phyloP scores from a whole-genome alignment of 64 coral and sea anemone genomes.

The Pocillopora verrucosa region DNA sequence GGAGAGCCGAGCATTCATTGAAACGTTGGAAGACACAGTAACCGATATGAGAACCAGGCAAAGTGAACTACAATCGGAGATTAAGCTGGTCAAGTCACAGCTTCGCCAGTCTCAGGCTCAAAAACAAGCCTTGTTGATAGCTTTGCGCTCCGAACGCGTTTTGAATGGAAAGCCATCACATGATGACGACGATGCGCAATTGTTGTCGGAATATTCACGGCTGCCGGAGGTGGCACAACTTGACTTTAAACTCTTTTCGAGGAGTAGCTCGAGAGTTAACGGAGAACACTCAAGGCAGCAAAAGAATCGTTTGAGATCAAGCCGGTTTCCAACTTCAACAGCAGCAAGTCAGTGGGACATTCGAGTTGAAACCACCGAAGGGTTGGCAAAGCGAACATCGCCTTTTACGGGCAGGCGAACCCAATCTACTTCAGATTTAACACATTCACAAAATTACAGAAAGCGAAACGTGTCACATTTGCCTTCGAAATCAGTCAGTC shows the following conservation, averaged over 20 bases:
- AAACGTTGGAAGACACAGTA: constrained; percentile 70
- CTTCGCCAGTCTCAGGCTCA: constrained; percentile 76
- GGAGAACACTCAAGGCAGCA: neutral
- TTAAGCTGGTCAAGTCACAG: constrained; percentile 75
- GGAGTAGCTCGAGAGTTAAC: constrained; percentile 44
- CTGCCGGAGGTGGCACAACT: constrained; percentile 74
- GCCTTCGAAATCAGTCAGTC: constrained; percentile 30
- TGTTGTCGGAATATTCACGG: constrained; percentile 62
- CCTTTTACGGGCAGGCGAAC: constrained; percentile 10
- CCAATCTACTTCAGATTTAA: constrained; percentile 41
- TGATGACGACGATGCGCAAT: constrained; percentile 67
- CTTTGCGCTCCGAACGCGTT: constrained; percentile 76
- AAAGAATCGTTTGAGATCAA: constrained; percentile 10
- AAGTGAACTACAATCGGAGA: constrained; percentile 49
- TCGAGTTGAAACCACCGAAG: constrained; percentile 1
- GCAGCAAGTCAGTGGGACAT: constrained; percentile 58
- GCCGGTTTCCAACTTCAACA: constrained; percentile 25
- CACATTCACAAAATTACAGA: constrained; percentile 12
- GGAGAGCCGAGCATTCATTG: constrained; percentile 93
- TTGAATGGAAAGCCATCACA: constrained; percentile 75
- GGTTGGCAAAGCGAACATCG: neutral
- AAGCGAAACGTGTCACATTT: constrained; percentile 30
- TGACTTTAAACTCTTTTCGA: constrained; percentile 61
- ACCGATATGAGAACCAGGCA: constrained; percentile 65
- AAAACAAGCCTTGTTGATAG: constrained; percentile 75